Base-by-base conservation (phyloP, 2,797 vertebrate genomes). In the Coreius guichenoti region DNA sequence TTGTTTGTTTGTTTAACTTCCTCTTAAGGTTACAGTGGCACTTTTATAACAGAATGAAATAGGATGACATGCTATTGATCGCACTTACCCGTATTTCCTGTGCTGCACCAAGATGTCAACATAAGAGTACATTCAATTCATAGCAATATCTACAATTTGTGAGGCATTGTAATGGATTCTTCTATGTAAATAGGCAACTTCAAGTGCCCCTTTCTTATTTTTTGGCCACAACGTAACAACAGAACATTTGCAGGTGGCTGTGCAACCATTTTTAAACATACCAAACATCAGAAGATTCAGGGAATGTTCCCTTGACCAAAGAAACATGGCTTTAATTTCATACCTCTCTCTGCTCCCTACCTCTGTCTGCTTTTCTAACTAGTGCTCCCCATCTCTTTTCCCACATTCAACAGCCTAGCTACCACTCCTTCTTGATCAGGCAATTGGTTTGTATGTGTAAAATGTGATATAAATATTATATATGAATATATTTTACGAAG, bases 401-500 rank as follows among this genome's bases (percentile, higher is more conserved):
- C 54, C 74, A 61, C 81, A 43, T n/a, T 86, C 78, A 83, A 45
- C 84, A 84, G 63, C 79, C 83, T 73, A 76, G 26, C 67, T 63
- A 82, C 63, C 33, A 82, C 75, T 78, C 92, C 92, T 93, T 91
- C 93, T 93, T 95, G 93, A 93, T 80, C 89, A 94, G 94, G 94
- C 94, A 95, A 94, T 95, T 95, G 90, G 87, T 91, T 94, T 96
- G 93, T 95, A 95, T 91, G 95, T 94, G 58, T 68, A 83, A 90
- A 93, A 90, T 95, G 95, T 95, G 92, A 95, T 90, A 93, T 95
- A 94, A 93, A 93, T 95, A 94, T 93, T 91, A 94, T 94, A 93
- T 93, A 92, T 93, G 93, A 93, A 91, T 95, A 93, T 96, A 95
- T 92, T 92, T 95, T 94, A 89, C 89, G 90, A 93, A 92, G 82